Percentiles rank a stretch among this genome's conserved stretches.
These are phyloP conservation scores for Triplophysa siluroides DNA, from an alignment of 2,113 vertebrate genomes.

Conservation along the genomic window DNA sequence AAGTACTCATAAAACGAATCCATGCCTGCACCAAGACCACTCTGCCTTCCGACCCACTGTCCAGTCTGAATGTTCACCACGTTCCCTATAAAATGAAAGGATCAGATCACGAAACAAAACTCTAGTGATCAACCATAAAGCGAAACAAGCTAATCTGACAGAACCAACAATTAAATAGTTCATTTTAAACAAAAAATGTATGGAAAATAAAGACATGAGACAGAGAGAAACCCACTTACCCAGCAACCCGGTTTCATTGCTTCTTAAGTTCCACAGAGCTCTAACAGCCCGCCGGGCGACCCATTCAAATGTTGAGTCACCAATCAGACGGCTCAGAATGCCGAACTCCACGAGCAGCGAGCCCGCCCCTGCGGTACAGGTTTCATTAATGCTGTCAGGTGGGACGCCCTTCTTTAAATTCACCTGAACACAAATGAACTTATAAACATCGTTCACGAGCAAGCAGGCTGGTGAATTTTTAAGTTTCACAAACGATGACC, in stretches of 20 bases:
- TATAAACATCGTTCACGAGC: neutral
- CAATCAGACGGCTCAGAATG: constrained; percentile 93
- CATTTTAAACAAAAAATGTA: too few species aligned
- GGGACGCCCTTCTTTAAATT: constrained; percentile 94
- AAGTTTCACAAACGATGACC: neutral
- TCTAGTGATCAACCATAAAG: neutral
- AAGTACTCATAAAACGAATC: constrained; percentile 98
- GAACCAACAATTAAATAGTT: neutral
- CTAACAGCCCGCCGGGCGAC: constrained; percentile 92
- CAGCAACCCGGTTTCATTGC: constrained; percentile 89
- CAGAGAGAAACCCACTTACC: constrained; percentile 68
- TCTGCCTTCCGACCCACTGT: constrained; percentile 95
- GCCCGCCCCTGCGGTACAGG: constrained; percentile 92
- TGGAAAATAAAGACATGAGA: too few species aligned
- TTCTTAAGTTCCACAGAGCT: constrained; percentile 92
- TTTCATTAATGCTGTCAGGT: constrained; percentile 90
- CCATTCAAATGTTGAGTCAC: constrained; percentile 96
- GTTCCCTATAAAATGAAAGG: constrained; percentile 78
- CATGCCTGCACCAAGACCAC: constrained; percentile 93
- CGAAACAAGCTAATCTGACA: neutral
- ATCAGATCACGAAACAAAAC: too few species aligned
- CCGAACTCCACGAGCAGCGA: constrained; percentile 97
- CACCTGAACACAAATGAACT: constrained; percentile 74
- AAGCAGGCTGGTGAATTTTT: too few species aligned
- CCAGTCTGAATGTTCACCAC: constrained; percentile 98